Evolutionary conservation across 2,888 invertebrate genomes (phyloP).

Genomic region (Trichogramma dendrolimi): DNA sequence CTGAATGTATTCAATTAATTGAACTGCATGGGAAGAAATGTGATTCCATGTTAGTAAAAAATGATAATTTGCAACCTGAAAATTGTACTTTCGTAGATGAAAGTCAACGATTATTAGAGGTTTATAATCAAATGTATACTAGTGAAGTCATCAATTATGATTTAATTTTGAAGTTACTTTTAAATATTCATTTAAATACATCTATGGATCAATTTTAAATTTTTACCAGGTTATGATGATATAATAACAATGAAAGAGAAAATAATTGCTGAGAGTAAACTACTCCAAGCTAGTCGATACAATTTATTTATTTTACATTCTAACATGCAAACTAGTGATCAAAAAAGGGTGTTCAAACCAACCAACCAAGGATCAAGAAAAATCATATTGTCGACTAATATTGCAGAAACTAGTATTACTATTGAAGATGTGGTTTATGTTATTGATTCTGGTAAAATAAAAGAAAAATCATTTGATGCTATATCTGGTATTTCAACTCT

Average conservation of each 20-base stretch:
- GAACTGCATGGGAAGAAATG: conserved; percentile 52
- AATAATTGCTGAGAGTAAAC: conserved; percentile 56
- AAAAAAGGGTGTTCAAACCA: conserved; percentile 71
- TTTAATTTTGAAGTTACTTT: conserved; percentile 62
- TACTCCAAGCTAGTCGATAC: conserved; percentile 50
- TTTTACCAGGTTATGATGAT: conserved; percentile 92
- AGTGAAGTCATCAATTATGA: conserved; percentile 75
- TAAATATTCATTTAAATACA: conserved; percentile 61
- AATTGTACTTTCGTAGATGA: conserved; percentile 46
- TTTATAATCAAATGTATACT: conserved; percentile 71
- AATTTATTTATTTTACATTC: conserved; percentile 80
- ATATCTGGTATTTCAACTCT: conserved; percentile 72
- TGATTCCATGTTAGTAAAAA: conserved; percentile 36
- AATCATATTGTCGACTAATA: conserved; percentile 92
- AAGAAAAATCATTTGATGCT: conserved; percentile 84
- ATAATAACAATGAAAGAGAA: conserved; percentile 72
- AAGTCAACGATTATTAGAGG: conserved; percentile 61
- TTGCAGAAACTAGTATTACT: conserved; percentile 93
- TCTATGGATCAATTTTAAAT: conserved; percentile 73
- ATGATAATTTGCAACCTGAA: conserved; percentile 22
- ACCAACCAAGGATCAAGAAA: conserved; percentile 68
- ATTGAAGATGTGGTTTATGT: conserved; percentile 93
- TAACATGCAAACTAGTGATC: conserved; percentile 83
- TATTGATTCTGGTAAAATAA: conserved; percentile 86
- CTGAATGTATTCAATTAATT: conserved; percentile 62